These are phyloP conservation scores for Tragelaphus strepsiceros DNA, from an alignment of 2,113 vertebrate species.

Conservation along the genomic window DNA sequence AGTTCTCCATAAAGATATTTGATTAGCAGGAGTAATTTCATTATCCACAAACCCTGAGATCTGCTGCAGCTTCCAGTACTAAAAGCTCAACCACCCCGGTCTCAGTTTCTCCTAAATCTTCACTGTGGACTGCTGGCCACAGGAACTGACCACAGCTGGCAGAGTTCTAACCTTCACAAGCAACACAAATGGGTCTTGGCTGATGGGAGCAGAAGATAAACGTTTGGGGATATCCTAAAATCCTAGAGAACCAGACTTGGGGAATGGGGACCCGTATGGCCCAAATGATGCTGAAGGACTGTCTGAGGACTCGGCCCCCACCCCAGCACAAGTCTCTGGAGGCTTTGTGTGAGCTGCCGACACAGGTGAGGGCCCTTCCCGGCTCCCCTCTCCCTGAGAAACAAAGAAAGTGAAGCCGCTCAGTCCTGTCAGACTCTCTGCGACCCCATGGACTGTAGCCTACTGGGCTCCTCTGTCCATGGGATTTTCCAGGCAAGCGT, in stretches of 20 bases:
- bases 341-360: accelerated
- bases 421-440: neutral
- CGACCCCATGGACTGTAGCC: accelerated
- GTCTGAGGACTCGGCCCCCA: too few relatives aligned
- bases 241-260: neutral
- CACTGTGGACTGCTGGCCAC: neutral
- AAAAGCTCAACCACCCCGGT: neutral
- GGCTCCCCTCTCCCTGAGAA: neutral
- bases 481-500: neutral
- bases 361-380: accelerated
- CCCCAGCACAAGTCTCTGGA: accelerated
- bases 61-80: neutral
- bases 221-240: neutral
- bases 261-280: neutral
- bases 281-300: neutral
- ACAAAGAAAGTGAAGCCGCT: neutral
- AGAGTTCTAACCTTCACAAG: neutral
- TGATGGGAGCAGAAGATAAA: neutral
- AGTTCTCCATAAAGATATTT: neutral
- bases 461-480: neutral
- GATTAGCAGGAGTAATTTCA: neutral
- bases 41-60: neutral
- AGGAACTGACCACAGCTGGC: neutral
- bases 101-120: neutral
- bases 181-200: neutral